These are phyloP conservation scores for Agrenia bidenticulata DNA, from an alignment of 2,888 invertebrate genomes.

Conservation along the genomic window DNA sequence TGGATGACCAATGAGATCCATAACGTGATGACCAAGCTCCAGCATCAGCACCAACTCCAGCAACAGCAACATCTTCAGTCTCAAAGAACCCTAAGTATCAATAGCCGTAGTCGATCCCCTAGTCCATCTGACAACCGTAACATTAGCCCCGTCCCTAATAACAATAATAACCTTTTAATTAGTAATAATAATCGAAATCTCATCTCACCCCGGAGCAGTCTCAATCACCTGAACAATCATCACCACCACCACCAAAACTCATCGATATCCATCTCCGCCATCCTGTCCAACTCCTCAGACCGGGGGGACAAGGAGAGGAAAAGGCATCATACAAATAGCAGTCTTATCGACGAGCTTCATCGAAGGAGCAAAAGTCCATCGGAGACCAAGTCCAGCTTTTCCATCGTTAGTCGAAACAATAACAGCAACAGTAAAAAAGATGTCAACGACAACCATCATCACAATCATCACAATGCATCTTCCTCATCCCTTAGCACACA, in stretches of 20 bases:
- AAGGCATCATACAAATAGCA: no score
- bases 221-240: neutral
- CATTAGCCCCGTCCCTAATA: conserved; percentile 18
- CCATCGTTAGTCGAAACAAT: conserved; percentile 24
- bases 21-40: conserved; percentile 51
- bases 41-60: conserved; percentile 49
- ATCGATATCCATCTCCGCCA: conserved; percentile 15
- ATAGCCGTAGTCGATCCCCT: conserved; percentile 27
- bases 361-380: conserved; percentile 40
- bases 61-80: conserved; percentile 35
- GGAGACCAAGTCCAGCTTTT: conserved; percentile 34
- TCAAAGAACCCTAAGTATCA: neutral
- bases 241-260: conserved; percentile 7
- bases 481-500: conserved; percentile 14
- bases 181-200: conserved; percentile 21
- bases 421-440: neutral
- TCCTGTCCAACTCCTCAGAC: conserved; percentile 10
- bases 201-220: conserved; percentile 38
- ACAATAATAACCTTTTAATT: conserved; percentile 28
- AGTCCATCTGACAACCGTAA: conserved; percentile 19
- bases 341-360: conserved; percentile 48
- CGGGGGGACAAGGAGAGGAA: conserved; percentile 34
- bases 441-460: conserved; percentile 12
- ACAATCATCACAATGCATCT: conserved; percentile 27
- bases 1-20: conserved; percentile 53